Percentiles rank a stretch among this genome's conserved stretches.
Conservation (phyloP, 2,797 vertebrate genomes). For the Alauda arvensis region DNA sequence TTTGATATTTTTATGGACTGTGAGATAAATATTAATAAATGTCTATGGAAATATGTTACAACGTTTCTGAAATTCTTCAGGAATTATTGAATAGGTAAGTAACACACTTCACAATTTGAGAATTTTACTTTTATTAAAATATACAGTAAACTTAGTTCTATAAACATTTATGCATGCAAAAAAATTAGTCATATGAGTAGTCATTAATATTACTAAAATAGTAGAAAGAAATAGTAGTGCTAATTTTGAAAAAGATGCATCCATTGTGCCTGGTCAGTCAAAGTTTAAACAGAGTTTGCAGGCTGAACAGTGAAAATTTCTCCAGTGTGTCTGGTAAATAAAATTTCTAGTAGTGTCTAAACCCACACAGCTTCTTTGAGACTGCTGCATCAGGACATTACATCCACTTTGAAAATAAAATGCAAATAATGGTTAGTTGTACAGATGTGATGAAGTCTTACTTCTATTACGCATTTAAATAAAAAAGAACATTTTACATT, state of each 20-base stretch:
- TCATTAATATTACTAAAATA: not conserved
- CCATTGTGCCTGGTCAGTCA: not conserved
- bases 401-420: not conserved
- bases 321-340: not conserved
- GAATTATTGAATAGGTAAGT: not conserved
- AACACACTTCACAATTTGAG: not conserved
- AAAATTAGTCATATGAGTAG: not conserved
- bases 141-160: not conserved
- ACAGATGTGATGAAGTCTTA: not conserved
- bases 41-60: not conserved
- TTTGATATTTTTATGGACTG: not conserved
- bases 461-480: constrained; percentile 11
- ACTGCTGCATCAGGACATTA: not conserved
- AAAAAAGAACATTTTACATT: constrained; percentile 12
- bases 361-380: not conserved
- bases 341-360: not conserved
- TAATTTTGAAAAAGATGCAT: not conserved
- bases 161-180: not conserved
- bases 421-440: constrained; percentile 12
- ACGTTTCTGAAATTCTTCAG: not conserved
- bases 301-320: not conserved
- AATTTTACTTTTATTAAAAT: not conserved
- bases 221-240: not conserved
- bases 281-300: not conserved
- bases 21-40: not conserved